These are phyloP conservation scores for Hucho hucho DNA, from an alignment of 2,113 vertebrate genomes.

Conservation along the genomic window DNA sequence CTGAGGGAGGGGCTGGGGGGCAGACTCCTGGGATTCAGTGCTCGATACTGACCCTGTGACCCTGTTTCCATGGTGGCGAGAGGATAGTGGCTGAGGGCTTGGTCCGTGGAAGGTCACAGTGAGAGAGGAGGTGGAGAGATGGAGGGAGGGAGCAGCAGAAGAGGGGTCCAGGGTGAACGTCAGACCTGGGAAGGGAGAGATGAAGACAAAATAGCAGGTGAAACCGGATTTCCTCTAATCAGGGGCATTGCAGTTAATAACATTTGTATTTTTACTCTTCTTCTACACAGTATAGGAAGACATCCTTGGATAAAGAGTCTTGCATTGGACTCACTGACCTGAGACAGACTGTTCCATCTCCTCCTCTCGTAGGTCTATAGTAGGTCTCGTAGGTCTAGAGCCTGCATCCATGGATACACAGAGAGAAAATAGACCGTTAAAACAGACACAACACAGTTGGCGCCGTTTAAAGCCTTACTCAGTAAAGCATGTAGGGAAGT, in stretches of 20 bases:
- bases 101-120: constrained; percentile 40
- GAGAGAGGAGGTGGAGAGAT: constrained; percentile 56
- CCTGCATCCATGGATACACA: too few relatives aligned
- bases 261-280: neutral
- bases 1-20: constrained; percentile 26
- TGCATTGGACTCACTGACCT: constrained; percentile 42
- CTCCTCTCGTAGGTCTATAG: constrained; percentile 63
- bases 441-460: too few relatives aligned
- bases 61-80: neutral
- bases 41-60: neutral
- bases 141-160: constrained; percentile 41
- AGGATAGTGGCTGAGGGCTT: neutral
- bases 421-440: too few relatives aligned
- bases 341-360: constrained; percentile 63
- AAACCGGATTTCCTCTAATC: too few relatives aligned
- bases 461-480: too few relatives aligned
- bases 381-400: constrained; percentile 62
- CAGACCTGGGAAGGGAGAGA: constrained; percentile 47
- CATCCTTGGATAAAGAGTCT: neutral
- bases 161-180: constrained; percentile 61
- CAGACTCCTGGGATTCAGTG: neutral
- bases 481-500: too few relatives aligned
- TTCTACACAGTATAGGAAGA: neutral
- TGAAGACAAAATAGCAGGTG: neutral
- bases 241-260: too few relatives aligned